Conservation (phyloP, 2,888 invertebrate genomes). For the Sesamia inferens region DNA sequence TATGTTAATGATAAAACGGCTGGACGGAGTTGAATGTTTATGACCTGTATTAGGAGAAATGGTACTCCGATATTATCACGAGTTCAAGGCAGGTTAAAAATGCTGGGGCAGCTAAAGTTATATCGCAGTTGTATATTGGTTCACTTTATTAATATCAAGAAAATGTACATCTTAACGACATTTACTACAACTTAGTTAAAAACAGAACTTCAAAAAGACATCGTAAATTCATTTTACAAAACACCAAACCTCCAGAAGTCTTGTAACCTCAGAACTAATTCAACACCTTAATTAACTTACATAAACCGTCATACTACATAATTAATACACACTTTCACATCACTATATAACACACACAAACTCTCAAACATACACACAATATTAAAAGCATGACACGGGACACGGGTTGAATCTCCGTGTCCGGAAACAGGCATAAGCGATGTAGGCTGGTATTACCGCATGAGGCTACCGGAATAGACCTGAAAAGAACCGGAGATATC, state of each 20-base stretch:
- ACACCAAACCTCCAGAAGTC: not conserved
- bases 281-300: not conserved
- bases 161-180: not conserved
- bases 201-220: not conserved
- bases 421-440: constrained; percentile 52
- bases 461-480: constrained; percentile 62
- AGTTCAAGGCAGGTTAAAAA: not conserved
- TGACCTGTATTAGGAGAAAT: not conserved
- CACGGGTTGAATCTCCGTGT: constrained; percentile 39
- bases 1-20: not conserved
- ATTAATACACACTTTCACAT: constrained; percentile 7
- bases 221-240: not conserved
- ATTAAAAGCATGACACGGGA: constrained; percentile 34
- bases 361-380: constrained; percentile 1
- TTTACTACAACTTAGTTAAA: not conserved
- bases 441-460: constrained; percentile 59
- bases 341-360: not conserved
- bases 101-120: not conserved
- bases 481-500: constrained; percentile 62
- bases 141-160: not conserved
- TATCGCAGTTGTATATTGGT: not conserved
- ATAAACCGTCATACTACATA: constrained; percentile 19
- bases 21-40: not conserved
- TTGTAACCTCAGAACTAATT: constrained; percentile 1
- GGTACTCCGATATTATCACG: not conserved